Evolutionary conservation across 2,797 vertebrate species (phyloP).

Genomic region (Fistularia commersonii): DNA sequence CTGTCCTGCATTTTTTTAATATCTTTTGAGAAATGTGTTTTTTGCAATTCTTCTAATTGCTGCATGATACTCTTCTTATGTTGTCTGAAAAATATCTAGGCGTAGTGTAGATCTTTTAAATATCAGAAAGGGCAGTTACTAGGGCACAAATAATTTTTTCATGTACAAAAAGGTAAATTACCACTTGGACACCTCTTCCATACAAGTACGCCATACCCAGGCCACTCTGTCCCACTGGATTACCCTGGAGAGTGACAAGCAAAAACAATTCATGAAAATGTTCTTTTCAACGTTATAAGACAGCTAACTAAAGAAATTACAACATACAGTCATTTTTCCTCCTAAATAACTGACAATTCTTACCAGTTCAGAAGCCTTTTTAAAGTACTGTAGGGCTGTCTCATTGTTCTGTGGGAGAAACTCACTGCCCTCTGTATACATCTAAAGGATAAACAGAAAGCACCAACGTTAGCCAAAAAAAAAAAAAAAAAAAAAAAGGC

Average conservation of each 20-base stretch:
- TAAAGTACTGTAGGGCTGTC: conserved; percentile 95
- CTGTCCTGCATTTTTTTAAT: too few species aligned
- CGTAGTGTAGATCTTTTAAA: too few species aligned
- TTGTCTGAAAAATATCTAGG: too few species aligned
- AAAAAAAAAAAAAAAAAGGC: not conserved
- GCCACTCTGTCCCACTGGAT: conserved; percentile 96
- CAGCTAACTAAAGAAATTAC: not conserved
- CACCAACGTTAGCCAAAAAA: not conserved
- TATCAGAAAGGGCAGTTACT: too few species aligned
- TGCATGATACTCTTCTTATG: too few species aligned
- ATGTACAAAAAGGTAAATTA: conserved; percentile 62
- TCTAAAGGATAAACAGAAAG: conserved; percentile 68
- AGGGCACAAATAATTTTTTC: not conserved
- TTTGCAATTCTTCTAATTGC: too few species aligned
- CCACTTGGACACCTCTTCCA: conserved; percentile 93
- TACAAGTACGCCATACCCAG: conserved; percentile 98
- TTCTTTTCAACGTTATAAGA: not conserved
- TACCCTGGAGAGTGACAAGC: conserved; percentile 77
- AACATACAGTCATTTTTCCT: too few species aligned
- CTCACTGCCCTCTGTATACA: conserved; percentile 98
- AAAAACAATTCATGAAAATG: not conserved
- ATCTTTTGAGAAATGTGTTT: too few species aligned
- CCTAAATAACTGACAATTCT: conserved; percentile 22
- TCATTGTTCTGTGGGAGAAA: conserved; percentile 94
- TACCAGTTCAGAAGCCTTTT: conserved; percentile 97